These are phyloP conservation scores for Ceratitis capitata DNA, from an alignment of 1,140 invertebrate species.

Conservation along the genomic window DNA sequence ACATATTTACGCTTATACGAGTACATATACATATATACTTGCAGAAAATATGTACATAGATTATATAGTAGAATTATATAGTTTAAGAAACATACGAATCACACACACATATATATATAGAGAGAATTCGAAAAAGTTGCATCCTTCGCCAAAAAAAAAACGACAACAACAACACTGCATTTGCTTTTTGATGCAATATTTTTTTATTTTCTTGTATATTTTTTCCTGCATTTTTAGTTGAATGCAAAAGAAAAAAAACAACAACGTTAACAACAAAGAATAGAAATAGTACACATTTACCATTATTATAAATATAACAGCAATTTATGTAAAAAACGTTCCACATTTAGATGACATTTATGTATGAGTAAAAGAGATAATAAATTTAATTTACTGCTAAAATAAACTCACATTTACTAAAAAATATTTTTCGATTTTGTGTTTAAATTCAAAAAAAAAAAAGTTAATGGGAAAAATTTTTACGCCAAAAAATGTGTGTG, in stretches of 20 bases:
- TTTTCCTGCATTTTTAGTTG: conserved; percentile 32
- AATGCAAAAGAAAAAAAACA: conserved; percentile 39
- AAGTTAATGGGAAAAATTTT: conserved; percentile 49
- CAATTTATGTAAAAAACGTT: conserved; percentile 65
- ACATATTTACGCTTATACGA: conserved; percentile 37
- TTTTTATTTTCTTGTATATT: not conserved
- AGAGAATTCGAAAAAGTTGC: conserved; percentile 41
- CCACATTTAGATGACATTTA: conserved; percentile 61
- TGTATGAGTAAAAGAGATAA: conserved; percentile 45
- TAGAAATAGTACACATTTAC: conserved; percentile 60
- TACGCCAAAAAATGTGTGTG: conserved; percentile 41
- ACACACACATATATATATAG: conserved; percentile 39
- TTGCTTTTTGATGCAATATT: conserved; percentile 1
- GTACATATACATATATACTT: conserved; percentile 27
- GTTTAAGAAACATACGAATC: conserved; percentile 37
- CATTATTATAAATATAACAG: conserved; percentile 64
- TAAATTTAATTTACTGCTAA: not conserved
- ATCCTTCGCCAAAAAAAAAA: conserved; percentile 31
- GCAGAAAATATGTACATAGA: conserved; percentile 29
- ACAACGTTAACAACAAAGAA: conserved; percentile 45
- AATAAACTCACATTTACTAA: no score
- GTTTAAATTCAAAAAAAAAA: conserved; percentile 41
- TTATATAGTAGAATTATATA: conserved; percentile 31
- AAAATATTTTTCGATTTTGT: not conserved
- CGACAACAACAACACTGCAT: not conserved